phyloP scores from a whole-genome alignment of 2,888 invertebrate genomes.

The Eugnorisma glareosa region DNA sequence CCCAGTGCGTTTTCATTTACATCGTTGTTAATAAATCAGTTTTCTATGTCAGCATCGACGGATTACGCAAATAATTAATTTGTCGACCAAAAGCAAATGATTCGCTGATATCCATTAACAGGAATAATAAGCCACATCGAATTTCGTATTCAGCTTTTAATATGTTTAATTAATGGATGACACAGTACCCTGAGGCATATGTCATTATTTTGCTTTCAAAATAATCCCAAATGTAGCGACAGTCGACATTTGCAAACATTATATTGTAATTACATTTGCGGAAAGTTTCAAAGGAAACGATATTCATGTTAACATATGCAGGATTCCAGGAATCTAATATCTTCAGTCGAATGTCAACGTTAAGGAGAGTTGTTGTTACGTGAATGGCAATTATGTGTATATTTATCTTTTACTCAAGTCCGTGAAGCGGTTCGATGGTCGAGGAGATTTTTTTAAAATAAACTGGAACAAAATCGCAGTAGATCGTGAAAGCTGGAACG shows the following conservation, averaged over 20 bases:
- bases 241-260: constrained; percentile 25
- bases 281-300: constrained; percentile 41
- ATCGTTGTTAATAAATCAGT: constrained; percentile 47
- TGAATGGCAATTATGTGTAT: not conserved
- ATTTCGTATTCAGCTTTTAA: constrained; percentile 38
- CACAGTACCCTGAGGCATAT: constrained; percentile 40
- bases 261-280: constrained; percentile 30
- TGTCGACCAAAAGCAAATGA: constrained; percentile 23
- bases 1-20: constrained; percentile 29
- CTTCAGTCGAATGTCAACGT: constrained; percentile 22
- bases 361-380: constrained; percentile 13
- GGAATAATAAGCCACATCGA: constrained; percentile 35
- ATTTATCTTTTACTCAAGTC: not conserved
- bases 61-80: constrained; percentile 40
- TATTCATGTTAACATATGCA: constrained; percentile 13
- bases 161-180: constrained; percentile 36
- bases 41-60: constrained; percentile 40
- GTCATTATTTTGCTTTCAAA: constrained; percentile 47
- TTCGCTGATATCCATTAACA: constrained; percentile 32
- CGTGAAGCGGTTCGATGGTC: not conserved
- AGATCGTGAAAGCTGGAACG: not conserved
- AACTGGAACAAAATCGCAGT: not conserved
- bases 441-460: not conserved
- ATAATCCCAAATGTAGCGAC: constrained; percentile 36
- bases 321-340: constrained; percentile 18